These are phyloP conservation scores for Battus philenor DNA, from an alignment of 1,140 invertebrate species.

Conservation along the genomic window DNA sequence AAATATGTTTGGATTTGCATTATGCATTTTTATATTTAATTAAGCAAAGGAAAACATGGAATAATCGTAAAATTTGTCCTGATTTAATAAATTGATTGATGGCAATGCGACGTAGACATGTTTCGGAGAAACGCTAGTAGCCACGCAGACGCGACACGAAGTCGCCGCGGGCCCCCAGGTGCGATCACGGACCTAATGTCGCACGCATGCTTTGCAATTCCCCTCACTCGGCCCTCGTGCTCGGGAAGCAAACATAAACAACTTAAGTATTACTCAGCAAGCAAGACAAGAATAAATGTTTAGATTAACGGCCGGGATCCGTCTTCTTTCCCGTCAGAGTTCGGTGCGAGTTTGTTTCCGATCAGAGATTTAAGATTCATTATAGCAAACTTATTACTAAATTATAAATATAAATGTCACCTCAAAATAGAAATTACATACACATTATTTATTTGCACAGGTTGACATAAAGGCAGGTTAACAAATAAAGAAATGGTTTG, in stretches of 20 bases:
- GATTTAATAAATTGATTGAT: constrained; percentile 1
- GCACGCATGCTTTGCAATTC: constrained; percentile 23
- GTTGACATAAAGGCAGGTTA: no score
- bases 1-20: no score
- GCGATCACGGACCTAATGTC: constrained; percentile 38
- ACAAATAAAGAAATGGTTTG: no score
- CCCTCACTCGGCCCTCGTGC: constrained; percentile 7
- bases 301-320: constrained; percentile 1
- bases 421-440: no score
- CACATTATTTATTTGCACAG: no score
- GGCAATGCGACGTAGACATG: constrained; percentile 4
- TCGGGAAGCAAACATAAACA: constrained; percentile 14
- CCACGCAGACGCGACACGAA: constrained; percentile 22
- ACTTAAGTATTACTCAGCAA: constrained; percentile 6
- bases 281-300: constrained; percentile 15
- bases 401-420: no score
- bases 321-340: no score
- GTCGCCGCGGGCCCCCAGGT: constrained; percentile 33
- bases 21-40: background rate
- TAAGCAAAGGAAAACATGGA: constrained; percentile 7
- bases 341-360: no score
- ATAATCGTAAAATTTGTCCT: background rate
- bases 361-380: no score
- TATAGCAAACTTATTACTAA: no score
- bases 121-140: constrained; percentile 13